These are phyloP conservation scores for Mamestra brassicae DNA, from an alignment of 2,888 invertebrate genomes.

Conservation along the genomic window DNA sequence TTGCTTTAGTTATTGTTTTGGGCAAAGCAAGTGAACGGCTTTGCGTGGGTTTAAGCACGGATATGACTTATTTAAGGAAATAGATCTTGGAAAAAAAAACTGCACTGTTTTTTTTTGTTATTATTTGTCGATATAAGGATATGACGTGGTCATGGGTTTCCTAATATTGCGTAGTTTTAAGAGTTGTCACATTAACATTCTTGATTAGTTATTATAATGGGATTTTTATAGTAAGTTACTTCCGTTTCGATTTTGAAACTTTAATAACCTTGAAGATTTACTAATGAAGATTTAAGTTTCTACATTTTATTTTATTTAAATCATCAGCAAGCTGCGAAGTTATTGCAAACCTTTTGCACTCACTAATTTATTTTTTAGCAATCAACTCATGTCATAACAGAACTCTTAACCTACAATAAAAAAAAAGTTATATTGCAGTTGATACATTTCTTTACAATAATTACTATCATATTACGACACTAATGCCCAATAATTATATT, in stretches of 20 bases:
- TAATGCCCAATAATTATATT: conserved; percentile 37
- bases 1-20: conserved; percentile 26
- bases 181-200: background rate
- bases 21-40: conserved; percentile 45
- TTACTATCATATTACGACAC: conserved; percentile 22
- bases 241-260: background rate
- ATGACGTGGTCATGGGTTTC: conserved; percentile 19
- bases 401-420: background rate
- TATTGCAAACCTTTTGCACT: background rate
- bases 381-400: background rate
- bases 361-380: background rate
- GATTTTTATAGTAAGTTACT: background rate
- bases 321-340: background rate
- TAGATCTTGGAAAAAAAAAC: background rate
- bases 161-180: background rate
- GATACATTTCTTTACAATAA: conserved; percentile 13
- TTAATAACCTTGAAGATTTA: background rate
- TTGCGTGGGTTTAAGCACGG: conserved; percentile 16
- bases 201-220: background rate
- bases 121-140: background rate
- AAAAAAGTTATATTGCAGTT: background rate
- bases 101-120: background rate
- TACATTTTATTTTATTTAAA: background rate
- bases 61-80: conserved; percentile 30
- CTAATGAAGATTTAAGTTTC: no score